Conservation (phyloP, 2,113 vertebrate genomes). For the Pontoporia blainvillei region DNA sequence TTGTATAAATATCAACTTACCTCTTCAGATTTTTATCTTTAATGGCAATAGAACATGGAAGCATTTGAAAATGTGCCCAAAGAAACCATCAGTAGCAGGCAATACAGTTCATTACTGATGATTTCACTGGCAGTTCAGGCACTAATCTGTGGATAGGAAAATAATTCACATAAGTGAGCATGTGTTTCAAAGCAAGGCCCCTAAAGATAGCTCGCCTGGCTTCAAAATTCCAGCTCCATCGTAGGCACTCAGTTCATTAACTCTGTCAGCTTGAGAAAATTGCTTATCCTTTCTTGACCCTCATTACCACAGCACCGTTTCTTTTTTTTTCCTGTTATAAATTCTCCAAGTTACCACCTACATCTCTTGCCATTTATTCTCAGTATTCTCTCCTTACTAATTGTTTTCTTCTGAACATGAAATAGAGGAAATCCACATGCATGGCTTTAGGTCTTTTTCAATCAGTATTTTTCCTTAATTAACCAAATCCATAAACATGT, state of each 20-base stretch:
- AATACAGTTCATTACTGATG: background rate
- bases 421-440: background rate
- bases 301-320: background rate
- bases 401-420: background rate
- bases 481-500: background rate
- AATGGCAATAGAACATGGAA: background rate
- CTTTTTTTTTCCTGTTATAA: background rate
- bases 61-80: background rate
- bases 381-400: background rate
- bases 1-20: constrained; percentile 11
- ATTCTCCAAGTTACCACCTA: background rate
- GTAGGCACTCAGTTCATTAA: background rate
- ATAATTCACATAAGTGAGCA: background rate
- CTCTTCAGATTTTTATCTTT: background rate
- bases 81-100: background rate
- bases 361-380: background rate
- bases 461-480: background rate
- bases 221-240: background rate
- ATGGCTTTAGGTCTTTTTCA: background rate
- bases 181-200: background rate
- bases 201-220: background rate
- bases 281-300: background rate
- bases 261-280: background rate
- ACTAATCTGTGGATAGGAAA: background rate
- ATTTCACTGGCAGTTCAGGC: background rate